These are phyloP conservation scores for Triplophysa rosa DNA, from an alignment of 2,113 vertebrate species.

Conservation along the genomic window DNA sequence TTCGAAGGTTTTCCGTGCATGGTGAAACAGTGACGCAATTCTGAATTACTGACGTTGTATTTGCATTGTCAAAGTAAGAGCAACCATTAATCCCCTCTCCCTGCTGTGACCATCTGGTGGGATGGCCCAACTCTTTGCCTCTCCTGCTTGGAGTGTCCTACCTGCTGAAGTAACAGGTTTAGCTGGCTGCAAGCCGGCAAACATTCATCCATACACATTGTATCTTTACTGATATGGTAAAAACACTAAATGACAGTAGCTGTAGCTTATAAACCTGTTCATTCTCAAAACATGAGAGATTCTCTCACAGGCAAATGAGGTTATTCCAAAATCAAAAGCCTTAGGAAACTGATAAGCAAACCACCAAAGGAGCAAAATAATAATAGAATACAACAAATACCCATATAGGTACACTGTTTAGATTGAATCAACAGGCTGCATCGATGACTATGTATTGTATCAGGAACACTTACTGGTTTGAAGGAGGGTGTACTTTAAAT, in stretches of 20 bases:
- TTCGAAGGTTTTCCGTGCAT: not conserved
- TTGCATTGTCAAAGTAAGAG: conserved; percentile 27
- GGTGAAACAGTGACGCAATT: not conserved
- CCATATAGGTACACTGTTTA: not conserved
- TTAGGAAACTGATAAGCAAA: not conserved
- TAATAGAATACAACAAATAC: not conserved
- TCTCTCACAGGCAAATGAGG: not conserved
- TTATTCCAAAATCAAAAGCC: not conserved
- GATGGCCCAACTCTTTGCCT: not conserved
- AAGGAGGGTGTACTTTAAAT: not conserved
- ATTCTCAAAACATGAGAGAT: not conserved
- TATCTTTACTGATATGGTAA: not conserved
- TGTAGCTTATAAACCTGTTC: not conserved
- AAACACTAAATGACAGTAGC: not conserved
- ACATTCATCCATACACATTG: not conserved
- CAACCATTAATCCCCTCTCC: conserved; percentile 23
- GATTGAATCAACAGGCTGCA: not conserved
- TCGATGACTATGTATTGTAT: not conserved
- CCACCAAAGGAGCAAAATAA: not conserved
- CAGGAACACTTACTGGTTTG: not conserved
- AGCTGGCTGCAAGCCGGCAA: not conserved
- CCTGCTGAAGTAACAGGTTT: conserved; percentile 6
- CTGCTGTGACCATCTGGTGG: conserved; percentile 37
- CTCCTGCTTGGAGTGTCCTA: conserved; percentile 8
- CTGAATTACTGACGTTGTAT: not conserved